phyloP scores from a whole-genome alignment of 2,113 vertebrate genomes.

The Cyanoramphus novaezelandiae region DNA sequence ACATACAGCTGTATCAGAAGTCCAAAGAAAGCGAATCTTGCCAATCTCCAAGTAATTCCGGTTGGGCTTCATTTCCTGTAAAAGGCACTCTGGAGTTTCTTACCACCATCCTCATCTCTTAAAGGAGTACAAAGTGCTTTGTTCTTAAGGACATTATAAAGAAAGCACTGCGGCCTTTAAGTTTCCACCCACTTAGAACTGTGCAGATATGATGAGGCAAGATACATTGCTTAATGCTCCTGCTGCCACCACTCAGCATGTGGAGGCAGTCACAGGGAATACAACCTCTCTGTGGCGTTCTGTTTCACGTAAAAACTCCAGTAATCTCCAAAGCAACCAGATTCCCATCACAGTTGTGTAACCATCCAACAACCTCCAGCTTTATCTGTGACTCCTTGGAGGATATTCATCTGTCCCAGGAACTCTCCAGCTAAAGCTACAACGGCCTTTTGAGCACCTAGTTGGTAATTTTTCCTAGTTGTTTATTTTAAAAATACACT shows the following conservation, averaged over 20 bases:
- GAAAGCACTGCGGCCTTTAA: not conserved
- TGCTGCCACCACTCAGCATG: not conserved
- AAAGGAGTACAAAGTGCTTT: not conserved
- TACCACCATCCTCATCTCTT: not conserved
- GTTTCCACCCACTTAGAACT: not conserved
- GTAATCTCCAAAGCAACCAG: not conserved
- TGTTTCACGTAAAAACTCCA: not conserved
- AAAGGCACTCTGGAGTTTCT: not conserved
- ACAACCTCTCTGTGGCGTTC: fast-evolving
- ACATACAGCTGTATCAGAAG: not conserved
- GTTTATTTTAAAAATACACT: not conserved
- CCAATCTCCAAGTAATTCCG: not conserved
- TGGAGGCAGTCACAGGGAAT: not conserved
- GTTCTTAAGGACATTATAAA: not conserved
- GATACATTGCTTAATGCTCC: not conserved
- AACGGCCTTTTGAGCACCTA: not conserved
- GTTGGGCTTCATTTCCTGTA: not conserved
- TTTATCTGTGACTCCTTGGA: not conserved
- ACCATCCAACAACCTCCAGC: not conserved
- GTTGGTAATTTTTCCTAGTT: not conserved
- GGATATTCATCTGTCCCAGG: not conserved
- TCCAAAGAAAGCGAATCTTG: not conserved
- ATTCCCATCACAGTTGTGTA: not conserved
- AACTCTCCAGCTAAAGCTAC: not conserved
- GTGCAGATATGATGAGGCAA: not conserved